phyloP scores from a whole-genome alignment of 2,888 invertebrate species.

The Himalopsyche kuldschensis region DNA sequence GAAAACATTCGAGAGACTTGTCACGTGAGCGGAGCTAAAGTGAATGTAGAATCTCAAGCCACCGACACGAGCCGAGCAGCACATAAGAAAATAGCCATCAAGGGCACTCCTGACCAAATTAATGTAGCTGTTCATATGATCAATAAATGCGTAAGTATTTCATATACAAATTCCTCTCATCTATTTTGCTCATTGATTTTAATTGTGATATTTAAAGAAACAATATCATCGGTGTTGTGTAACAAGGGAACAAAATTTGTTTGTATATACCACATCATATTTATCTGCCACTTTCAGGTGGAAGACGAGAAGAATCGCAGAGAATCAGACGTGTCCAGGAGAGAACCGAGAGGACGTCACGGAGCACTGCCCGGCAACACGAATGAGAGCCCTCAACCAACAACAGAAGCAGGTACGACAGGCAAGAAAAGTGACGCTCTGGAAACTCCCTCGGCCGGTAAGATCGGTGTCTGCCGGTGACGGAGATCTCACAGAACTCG shows the following conservation, averaged over 20 bases:
- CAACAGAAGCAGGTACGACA: slow-evolving; percentile 40
- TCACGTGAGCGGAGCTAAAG: slow-evolving; percentile 71
- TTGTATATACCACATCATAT: too few species aligned
- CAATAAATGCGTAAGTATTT: slow-evolving; percentile 65
- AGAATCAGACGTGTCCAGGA: slow-evolving; percentile 52
- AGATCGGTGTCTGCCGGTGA: slow-evolving; percentile 36
- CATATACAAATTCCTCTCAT: neutral
- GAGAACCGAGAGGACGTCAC: slow-evolving; percentile 54
- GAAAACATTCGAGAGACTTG: slow-evolving; percentile 72
- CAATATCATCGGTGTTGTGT: too few species aligned
- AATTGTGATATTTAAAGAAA: too few species aligned
- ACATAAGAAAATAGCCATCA: slow-evolving; percentile 51
- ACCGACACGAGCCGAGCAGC: slow-evolving; percentile 43
- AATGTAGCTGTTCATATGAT: slow-evolving; percentile 71
- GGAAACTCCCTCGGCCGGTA: slow-evolving; percentile 30
- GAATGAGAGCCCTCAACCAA: slow-evolving; percentile 8
- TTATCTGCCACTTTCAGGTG: slow-evolving; percentile 42
- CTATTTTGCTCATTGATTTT: too few species aligned
- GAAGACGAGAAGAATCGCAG: slow-evolving; percentile 51
- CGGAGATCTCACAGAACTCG: slow-evolving; percentile 44
- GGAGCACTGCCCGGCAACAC: slow-evolving; percentile 10
- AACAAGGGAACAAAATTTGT: too few species aligned
- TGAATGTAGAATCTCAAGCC: slow-evolving; percentile 55
- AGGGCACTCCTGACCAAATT: slow-evolving; percentile 76
- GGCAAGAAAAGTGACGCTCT: slow-evolving; percentile 8